Percentiles rank a stretch among this genome's conserved stretches.
These are phyloP conservation scores for Cossypha niveicapilla DNA, from an alignment of 2,797 vertebrate species.

Conservation along the genomic window DNA sequence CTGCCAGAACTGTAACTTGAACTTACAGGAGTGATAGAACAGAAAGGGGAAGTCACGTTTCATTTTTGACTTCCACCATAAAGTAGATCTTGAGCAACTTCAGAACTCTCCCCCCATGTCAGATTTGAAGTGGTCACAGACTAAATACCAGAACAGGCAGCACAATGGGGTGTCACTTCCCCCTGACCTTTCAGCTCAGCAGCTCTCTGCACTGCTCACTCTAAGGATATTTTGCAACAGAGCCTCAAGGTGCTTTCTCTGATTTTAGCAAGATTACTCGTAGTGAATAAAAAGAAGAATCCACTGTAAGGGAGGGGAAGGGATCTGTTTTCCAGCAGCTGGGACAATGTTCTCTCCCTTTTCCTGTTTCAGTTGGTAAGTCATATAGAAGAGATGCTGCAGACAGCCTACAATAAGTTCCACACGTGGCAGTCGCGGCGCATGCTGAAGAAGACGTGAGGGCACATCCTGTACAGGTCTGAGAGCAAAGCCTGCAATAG, in stretches of 20 bases:
- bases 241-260: not conserved
- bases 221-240: not conserved
- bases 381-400: slow-evolving; percentile 97
- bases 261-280: not conserved
- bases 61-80: not conserved
- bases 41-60: not conserved
- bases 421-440: slow-evolving; percentile 94
- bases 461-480: slow-evolving; percentile 20
- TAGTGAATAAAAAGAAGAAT: not conserved
- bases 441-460: slow-evolving; percentile 96
- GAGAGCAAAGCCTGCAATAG: slow-evolving; percentile 64
- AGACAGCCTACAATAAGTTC: slow-evolving; percentile 95
- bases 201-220: not conserved
- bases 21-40: not conserved
- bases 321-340: not conserved
- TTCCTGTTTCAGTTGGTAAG: slow-evolving; percentile 83
- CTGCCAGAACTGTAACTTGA: not conserved
- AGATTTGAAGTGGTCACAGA: not conserved
- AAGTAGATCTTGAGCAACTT: not conserved
- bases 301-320: not conserved
- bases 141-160: not conserved
- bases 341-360: not conserved
- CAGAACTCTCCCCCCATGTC: not conserved
- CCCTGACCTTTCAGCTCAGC: not conserved
- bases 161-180: not conserved